These are phyloP conservation scores for Xestia c-nigrum DNA, from an alignment of 2,888 invertebrate genomes.

Conservation along the genomic window DNA sequence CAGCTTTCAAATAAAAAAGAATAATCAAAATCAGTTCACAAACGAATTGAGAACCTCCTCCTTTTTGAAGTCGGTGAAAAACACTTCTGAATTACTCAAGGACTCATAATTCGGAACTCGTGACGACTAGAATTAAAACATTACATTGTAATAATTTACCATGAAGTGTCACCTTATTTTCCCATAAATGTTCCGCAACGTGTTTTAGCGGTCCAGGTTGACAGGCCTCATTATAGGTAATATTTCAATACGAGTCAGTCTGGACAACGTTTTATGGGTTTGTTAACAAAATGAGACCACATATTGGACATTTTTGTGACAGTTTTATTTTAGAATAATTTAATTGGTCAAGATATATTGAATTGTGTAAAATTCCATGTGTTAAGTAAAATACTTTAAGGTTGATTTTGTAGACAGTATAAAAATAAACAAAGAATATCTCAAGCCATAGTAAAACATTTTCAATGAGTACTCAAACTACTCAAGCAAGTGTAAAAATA, in stretches of 20 bases:
- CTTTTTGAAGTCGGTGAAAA: too few species aligned
- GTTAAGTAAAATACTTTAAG: neutral
- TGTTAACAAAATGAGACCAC: slow-evolving; percentile 24
- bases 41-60: too few species aligned
- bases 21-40: too few species aligned
- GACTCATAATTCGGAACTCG: neutral
- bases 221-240: slow-evolving; percentile 54
- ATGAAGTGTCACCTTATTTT: slow-evolving; percentile 22
- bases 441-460: slow-evolving; percentile 45
- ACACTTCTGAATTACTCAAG: neutral
- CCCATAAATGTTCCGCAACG: slow-evolving; percentile 39
- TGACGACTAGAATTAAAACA: slow-evolving; percentile 14
- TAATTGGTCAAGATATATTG: neutral
- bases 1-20: too few species aligned
- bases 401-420: neutral
- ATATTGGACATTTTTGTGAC: slow-evolving; percentile 1
- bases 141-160: slow-evolving; percentile 33
- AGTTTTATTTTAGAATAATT: neutral
- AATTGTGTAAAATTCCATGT: neutral
- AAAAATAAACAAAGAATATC: neutral
- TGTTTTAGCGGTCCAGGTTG: slow-evolving; percentile 47
- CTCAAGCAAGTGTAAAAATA: slow-evolving; percentile 66
- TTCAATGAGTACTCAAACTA: slow-evolving; percentile 47
- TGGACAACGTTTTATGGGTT: slow-evolving; percentile 41
- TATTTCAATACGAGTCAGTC: slow-evolving; percentile 53